Conservation (phyloP, 1,140 invertebrate genomes). For the Diachasmimorpha longicaudata region DNA sequence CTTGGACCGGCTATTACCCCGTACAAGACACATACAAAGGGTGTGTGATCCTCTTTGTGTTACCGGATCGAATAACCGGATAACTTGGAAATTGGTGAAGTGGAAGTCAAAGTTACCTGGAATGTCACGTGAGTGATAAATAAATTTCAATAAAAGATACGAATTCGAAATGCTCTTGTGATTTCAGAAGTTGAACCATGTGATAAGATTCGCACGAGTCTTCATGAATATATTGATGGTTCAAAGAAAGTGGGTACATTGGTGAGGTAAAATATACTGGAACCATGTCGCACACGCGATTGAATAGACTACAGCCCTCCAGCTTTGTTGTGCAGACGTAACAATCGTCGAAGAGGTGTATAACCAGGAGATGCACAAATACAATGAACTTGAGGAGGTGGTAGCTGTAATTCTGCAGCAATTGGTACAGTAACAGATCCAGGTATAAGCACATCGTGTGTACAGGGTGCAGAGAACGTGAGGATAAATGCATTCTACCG, state of each 20-base stretch:
- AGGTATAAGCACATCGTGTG: not conserved
- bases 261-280: not conserved
- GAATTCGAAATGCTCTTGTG: not conserved
- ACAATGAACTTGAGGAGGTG: not conserved
- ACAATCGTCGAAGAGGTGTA: not conserved
- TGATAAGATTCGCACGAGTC: not conserved
- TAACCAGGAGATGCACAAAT: not conserved
- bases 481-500: constrained; percentile 1
- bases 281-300: not conserved
- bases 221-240: not conserved
- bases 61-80: not conserved
- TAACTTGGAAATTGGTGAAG: not conserved
- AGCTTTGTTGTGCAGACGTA: not conserved
- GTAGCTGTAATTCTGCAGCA: not conserved
- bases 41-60: not conserved
- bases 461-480: not conserved
- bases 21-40: not conserved
- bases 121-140: not conserved
- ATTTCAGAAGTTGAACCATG: not conserved
- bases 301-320: not conserved
- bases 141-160: not conserved
- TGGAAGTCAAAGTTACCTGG: not conserved
- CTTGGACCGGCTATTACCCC: too few species aligned
- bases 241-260: not conserved
- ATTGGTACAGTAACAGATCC: not conserved